Evolutionary conservation across 2,113 vertebrate species (phyloP).

Genomic region (Embiotoca jacksoni): DNA sequence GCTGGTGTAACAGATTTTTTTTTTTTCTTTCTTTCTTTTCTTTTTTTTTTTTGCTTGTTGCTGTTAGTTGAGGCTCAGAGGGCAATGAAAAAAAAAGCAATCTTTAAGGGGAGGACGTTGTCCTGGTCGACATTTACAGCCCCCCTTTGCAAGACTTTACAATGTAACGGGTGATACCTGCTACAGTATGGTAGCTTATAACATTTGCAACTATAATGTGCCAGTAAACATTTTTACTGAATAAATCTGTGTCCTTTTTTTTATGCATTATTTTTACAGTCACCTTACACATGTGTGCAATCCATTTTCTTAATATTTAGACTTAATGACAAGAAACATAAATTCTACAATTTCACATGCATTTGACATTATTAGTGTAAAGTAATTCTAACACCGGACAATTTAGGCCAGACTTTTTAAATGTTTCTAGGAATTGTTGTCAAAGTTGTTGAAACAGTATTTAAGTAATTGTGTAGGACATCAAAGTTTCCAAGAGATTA

Average conservation of each 20-base stretch:
- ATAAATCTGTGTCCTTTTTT: constrained; percentile 31
- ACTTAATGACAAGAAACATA: neutral
- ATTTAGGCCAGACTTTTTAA: too few relatives aligned
- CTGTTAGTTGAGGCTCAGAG: constrained; percentile 65
- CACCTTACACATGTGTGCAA: neutral
- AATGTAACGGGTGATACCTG: constrained; percentile 77
- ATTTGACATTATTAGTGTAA: neutral
- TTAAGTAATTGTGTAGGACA: too few relatives aligned
- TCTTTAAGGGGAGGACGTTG: constrained; percentile 61
- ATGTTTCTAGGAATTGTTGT: too few relatives aligned
- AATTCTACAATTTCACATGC: neutral
- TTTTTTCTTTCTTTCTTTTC: too few relatives aligned
- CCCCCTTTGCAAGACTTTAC: constrained; percentile 71
- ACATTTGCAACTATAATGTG: constrained; percentile 81
- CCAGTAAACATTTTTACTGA: constrained; percentile 84
- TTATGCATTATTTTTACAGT: neutral
- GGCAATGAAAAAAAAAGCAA: constrained; percentile 66
- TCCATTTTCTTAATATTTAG: neutral
- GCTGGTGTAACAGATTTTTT: constrained; percentile 59
- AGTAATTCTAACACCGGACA: too few relatives aligned
- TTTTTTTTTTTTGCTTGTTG: constrained; percentile 54
- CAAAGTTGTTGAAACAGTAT: too few relatives aligned
- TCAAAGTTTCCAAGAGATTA: too few relatives aligned
- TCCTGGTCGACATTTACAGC: constrained; percentile 59
- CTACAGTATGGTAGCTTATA: constrained; percentile 77